Evolutionary conservation across 2,888 invertebrate species (phyloP), one percentile per base, ranked within the genome.

Genomic region (Eucera pruinosa): DNA sequence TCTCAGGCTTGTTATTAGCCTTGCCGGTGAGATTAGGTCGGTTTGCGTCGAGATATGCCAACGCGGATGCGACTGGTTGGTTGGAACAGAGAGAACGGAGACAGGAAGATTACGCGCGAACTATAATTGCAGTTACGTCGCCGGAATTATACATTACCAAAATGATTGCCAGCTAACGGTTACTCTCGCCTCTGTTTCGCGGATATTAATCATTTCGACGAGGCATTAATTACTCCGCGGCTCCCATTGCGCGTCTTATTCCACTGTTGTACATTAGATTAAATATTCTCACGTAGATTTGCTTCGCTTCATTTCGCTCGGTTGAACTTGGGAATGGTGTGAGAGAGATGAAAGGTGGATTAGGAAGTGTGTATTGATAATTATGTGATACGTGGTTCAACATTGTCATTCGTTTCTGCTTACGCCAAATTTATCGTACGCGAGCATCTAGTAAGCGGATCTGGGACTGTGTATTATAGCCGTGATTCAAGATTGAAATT

Each of bases 111-210:
- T 78, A 77, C 43, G 67, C 52, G 58, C 65, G 57, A 65, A 75
- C 67, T 71, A 45, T 80, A 80, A 80, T 80, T 76, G 71, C 64
- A 48, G 67, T 70, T 67, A 66, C 70, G 74, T 65, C 54, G 52
- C 27, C 45, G 58, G 48, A 54, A 68, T 75, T 75, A 62, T 43
- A 6, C 61, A 70, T 79, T 67, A 64, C 62, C 23, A 20, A 52
- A 79, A 70, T 70, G 61, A 80, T 72, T 65, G 52, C 61, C 45
- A 25, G 45, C 18, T 67, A 58, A 43, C 45, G 39, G 27, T 64
- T 54, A 58, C 58, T 33, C 18, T 13, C 9, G 20, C n/a, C 18
- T 33, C 23, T 45, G 36, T 11, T 27, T 18, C 9, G 7, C 20
- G 47, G 25, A 39, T 47, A 65, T 75, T 71, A 65, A 65, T 71